These are phyloP conservation scores for Brachionus manjavacas DNA, from an alignment of 1,140 invertebrate species.

Conservation along the genomic window DNA sequence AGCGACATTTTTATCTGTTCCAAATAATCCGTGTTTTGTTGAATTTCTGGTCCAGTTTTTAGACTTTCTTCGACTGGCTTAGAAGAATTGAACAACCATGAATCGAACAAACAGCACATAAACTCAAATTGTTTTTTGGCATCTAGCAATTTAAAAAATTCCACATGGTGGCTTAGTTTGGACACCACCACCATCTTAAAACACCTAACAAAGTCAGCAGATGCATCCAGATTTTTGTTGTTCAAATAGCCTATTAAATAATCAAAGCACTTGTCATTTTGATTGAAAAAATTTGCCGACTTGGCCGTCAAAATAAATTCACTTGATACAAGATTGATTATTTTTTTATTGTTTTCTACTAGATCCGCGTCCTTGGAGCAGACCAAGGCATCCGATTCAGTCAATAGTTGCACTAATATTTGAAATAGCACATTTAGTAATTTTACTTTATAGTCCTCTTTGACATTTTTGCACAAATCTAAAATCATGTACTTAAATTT, in stretches of 20 bases:
- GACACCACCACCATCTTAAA: neutral
- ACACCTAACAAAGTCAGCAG: neutral
- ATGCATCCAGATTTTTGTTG: neutral
- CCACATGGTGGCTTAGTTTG: neutral
- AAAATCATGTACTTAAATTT: neutral
- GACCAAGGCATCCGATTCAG: neutral
- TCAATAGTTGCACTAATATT: neutral
- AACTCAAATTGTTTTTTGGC: conserved; percentile 14
- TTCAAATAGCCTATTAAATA: conserved; percentile 21
- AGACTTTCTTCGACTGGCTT: neutral
- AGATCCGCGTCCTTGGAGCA: neutral
- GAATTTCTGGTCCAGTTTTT: neutral
- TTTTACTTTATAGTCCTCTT: conserved; percentile 6
- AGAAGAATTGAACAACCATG: conserved; percentile 3
- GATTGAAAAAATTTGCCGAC: conserved; percentile 1
- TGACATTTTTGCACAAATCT: neutral
- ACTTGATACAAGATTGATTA: neutral
- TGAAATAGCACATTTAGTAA: neutral
- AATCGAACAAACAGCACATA: neutral
- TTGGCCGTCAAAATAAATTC: neutral
- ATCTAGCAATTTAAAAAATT: neutral
- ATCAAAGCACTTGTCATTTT: conserved; percentile 23
- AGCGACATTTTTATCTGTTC: neutral
- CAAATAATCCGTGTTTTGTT: neutral
- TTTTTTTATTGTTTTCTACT: neutral